Evolutionary conservation across 2,113 vertebrate species (phyloP), one percentile per base, ranked within the genome.

Genomic region (Corythoichthys intestinalis): DNA sequence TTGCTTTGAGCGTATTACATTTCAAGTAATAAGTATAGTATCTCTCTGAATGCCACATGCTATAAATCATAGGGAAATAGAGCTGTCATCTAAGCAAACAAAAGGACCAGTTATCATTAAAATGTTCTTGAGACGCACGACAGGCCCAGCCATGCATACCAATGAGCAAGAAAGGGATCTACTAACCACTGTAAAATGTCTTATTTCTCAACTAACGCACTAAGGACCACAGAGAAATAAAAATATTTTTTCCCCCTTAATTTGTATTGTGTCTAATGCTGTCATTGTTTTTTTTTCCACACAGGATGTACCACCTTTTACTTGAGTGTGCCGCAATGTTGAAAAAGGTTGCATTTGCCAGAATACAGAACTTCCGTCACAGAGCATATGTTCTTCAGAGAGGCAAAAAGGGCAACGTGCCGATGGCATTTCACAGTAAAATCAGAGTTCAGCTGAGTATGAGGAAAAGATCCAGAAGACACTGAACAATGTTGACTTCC

Each of bases 11-110:
- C 86, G 88, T 89, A 80, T 70, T 79, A 83, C 82, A 76, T 88
- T 90, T 87, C 87, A 90, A 88, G 86, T 85, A 91, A 89, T 88
- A 89, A 90, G 89, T 87, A 88, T 86, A 88, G 86, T 87, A 90
- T 91, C 88, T 91, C 83, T 84, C 87, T 86, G 85, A 83, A 86
- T 85, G 82, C 85, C 83, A 83, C 76, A 71, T 77, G 79, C 85
- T 82, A 91, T 90, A 91, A 90, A 92, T 91, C 89, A 90, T 77
- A 70, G 39, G 74, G 59, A 88, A 91, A 89, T 88, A 82, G 86
- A 91, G 82, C 89, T 89, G 91, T 91, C 90, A 89, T 86, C 86
- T 76, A 73, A 71, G 82, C 85, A 89, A 91, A 89, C 86, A 91
- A 86, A 77, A 81, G 71, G 70, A 82, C 70, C 79, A 87, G 85